Evolutionary conservation across 2,888 invertebrate genomes (phyloP), one percentile per base, ranked within the genome.

Genomic region (Agriopis leucophaearia): DNA sequence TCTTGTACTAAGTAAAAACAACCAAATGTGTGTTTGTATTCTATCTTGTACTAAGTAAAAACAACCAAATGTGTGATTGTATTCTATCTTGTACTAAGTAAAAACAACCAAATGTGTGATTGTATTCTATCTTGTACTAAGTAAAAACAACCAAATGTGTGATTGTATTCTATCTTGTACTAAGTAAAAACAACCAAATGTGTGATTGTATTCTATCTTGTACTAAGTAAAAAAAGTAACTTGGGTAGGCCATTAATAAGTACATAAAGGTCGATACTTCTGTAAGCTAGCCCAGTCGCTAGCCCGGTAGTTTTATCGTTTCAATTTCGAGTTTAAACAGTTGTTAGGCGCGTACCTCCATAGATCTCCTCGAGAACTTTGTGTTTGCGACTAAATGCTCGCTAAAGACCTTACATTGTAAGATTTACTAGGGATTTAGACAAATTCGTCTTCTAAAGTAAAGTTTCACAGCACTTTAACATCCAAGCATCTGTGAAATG

Each of bases 301-400:
- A 15, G 52, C 13, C n/a, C 0, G 13, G 27, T 13, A 50, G 42
- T 42, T 50, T 59, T 50, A 59, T 59, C 18, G 52, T 40, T 58
- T 42, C 58, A 52, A 54, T 58, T 58, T 52, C 8, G 47, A 47
- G 45, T 38, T 38, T 47, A 45, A 48, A 54, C 47, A 64, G 48
- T 58, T 58, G 58, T 42, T 59, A 51, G 58, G 40, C 38, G 27
- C 40, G 47, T 59, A 35, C 54, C 47, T 47, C 47, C 40, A 58
- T 59, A 65, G 54, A 48, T 59, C 51, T 62, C 44, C 56, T 50
- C 48, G n/a, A 60, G 18, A 59, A 55, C 48, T 65, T 55, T 36
- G 36, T 35, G 55, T 60, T 65, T 52, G 40, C 42, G 59, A 65
- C 59, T 56, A 38, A 66, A 55, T 59, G 48, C 45, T 51, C 16